Conservation (phyloP, 2,113 vertebrate species). For the Neogobius melanostomus region DNA sequence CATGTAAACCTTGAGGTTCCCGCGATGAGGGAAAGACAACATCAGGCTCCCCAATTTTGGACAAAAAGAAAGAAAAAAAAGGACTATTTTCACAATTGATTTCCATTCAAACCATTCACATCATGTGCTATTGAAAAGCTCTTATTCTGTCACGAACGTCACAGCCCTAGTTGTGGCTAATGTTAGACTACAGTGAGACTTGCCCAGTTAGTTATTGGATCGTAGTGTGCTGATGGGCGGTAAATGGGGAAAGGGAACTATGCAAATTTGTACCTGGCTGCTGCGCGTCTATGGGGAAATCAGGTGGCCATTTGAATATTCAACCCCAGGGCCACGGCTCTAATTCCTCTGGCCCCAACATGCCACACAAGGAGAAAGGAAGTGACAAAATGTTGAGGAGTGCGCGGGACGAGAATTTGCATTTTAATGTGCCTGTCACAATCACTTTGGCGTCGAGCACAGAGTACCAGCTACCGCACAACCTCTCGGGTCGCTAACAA, state of each 20-base stretch:
- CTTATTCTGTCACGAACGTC: too few relatives aligned
- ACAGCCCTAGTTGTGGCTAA: too few relatives aligned
- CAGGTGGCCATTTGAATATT: slow-evolving; percentile 76
- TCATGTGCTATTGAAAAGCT: too few relatives aligned
- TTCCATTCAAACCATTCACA: too few relatives aligned
- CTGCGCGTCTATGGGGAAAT: slow-evolving; percentile 61
- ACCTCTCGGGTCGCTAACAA: slow-evolving; percentile 60
- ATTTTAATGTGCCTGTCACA: slow-evolving; percentile 88
- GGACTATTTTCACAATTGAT: too few relatives aligned
- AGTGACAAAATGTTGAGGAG: slow-evolving; percentile 82
- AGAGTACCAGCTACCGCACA: slow-evolving; percentile 50
- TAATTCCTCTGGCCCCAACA: slow-evolving; percentile 86
- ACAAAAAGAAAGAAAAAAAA: too few relatives aligned
- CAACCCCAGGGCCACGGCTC: slow-evolving; percentile 82
- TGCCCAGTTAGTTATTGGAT: slow-evolving; percentile 31
- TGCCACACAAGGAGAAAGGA: slow-evolving; percentile 84
- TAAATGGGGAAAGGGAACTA: slow-evolving; percentile 55
- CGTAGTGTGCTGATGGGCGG: slow-evolving; percentile 45
- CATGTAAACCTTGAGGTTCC: too few relatives aligned
- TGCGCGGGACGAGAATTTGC: slow-evolving; percentile 84
- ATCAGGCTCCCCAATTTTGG: too few relatives aligned
- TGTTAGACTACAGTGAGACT: slow-evolving; percentile 3
- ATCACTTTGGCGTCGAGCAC: slow-evolving; percentile 67
- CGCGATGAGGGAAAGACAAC: too few relatives aligned
- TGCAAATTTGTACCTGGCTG: slow-evolving; percentile 62